Conservation (phyloP, 2,888 invertebrate species). For the Scaptomyza tumidula region DNA sequence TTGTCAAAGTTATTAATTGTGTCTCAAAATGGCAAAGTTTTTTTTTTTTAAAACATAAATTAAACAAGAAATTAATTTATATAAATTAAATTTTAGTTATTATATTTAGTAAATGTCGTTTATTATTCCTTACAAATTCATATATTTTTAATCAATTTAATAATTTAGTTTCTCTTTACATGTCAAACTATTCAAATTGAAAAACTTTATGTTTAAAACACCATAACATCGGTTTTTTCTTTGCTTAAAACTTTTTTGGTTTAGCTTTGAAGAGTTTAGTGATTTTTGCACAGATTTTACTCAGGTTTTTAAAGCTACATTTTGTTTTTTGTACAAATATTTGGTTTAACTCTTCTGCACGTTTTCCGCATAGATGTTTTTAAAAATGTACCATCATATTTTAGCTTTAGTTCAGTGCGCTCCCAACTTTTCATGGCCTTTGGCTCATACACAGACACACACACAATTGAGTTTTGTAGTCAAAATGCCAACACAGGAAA, state of each 20-base stretch:
- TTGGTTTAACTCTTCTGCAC: neutral
- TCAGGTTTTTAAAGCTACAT: neutral
- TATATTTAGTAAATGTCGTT: no score
- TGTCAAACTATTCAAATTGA: neutral
- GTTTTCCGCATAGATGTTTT: neutral
- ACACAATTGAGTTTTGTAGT: slow-evolving; percentile 10
- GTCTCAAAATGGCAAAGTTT: no score
- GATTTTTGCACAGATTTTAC: neutral
- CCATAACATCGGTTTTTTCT: neutral
- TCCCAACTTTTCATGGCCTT: neutral
- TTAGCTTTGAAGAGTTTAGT: neutral
- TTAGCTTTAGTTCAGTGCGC: slow-evolving; percentile 4
- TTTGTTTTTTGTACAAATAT: slow-evolving; percentile 6
- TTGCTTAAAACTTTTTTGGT: neutral
- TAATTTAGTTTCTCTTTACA: neutral
- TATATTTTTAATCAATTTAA: no score
- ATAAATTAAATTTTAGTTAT: no score
- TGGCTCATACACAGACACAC: neutral
- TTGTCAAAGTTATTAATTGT: no score
- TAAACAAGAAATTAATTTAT: no score
- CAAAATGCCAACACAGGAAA: slow-evolving; percentile 2
- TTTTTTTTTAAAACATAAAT: no score
- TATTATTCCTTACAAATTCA: no score
- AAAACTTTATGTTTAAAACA: neutral
- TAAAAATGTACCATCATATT: slow-evolving; percentile 5